Conservation (phyloP, 1,140 invertebrate species). For the Cataglyphis hispanica region DNA sequence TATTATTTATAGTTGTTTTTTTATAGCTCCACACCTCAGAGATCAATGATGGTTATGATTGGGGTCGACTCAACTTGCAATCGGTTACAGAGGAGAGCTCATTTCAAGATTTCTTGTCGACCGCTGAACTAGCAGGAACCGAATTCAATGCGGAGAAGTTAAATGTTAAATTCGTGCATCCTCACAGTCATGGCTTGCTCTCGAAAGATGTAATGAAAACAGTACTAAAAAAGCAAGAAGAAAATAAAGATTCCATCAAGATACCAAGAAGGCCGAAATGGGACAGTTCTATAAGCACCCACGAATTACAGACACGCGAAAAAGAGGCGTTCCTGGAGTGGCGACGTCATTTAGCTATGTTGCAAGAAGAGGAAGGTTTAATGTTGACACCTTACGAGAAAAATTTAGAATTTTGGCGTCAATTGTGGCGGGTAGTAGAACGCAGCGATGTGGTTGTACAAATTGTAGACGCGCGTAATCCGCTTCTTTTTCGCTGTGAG, state of each 20-base stretch:
- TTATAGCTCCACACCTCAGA: conserved; percentile 94
- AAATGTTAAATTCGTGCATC: conserved; percentile 93
- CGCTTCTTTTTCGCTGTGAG: conserved; percentile 96
- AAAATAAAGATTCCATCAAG: conserved; percentile 90
- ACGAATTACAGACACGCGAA: conserved; percentile 93
- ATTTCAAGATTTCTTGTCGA: conserved; percentile 98
- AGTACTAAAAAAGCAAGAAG: conserved; percentile 89
- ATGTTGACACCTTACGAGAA: conserved; percentile 98
- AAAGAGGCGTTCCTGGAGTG: conserved; percentile 95
- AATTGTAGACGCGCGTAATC: conserved; percentile 99
- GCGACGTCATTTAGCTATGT: conserved; percentile 92
- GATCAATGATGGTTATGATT: conserved; percentile 95
- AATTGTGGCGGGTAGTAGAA: conserved; percentile 99
- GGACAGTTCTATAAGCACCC: conserved; percentile 91
- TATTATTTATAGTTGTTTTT: neutral
- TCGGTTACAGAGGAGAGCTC: conserved; percentile 98
- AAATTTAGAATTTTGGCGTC: conserved; percentile 99
- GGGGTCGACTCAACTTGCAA: conserved; percentile 95
- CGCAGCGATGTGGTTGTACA: conserved; percentile 98
- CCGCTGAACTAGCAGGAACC: conserved; percentile 96
- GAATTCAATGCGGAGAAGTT: conserved; percentile 97
- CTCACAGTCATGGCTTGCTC: conserved; percentile 88
- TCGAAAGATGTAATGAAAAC: conserved; percentile 89
- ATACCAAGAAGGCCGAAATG: conserved; percentile 96
- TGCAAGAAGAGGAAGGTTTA: conserved; percentile 94